A percentile compares a stretch with the other conserved stretches of the same genome.
Evolutionary conservation across 2,113 vertebrate species (phyloP).

Genomic region (Petrocephalus microphthalmus): DNA sequence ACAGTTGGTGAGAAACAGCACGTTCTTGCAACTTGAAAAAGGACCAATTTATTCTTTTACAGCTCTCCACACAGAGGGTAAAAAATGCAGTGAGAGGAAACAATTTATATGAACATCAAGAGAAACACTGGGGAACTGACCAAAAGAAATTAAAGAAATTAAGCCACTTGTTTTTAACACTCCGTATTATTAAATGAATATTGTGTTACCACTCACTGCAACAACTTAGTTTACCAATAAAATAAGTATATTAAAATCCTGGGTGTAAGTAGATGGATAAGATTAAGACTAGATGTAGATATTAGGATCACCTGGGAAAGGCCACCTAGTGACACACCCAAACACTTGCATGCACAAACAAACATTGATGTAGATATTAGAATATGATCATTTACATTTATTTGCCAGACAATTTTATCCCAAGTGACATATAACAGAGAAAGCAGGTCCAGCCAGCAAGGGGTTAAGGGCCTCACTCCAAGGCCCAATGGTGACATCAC

Average conservation of each 20-base stretch:
- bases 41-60: neutral
- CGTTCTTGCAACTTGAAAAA: neutral
- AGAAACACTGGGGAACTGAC: neutral
- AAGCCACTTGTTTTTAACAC: neutral
- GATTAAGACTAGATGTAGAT: neutral
- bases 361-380: neutral
- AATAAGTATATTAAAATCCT: neutral
- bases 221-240: neutral
- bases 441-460: neutral
- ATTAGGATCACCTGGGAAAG: neutral
- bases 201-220: neutral
- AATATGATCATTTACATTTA: neutral
- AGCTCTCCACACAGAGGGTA: neutral
- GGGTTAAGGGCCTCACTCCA: neutral
- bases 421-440: neutral
- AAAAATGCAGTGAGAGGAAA: neutral
- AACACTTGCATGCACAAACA: neutral
- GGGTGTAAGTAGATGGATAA: neutral
- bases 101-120: conserved; percentile 1
- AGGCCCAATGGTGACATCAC: neutral
- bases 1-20: neutral
- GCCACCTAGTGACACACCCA: neutral
- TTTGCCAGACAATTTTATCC: neutral
- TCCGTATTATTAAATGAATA: neutral
- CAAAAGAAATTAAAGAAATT: neutral